Base-by-base conservation (phyloP, 2,888 invertebrate genomes). In the Resseliella maxima region DNA sequence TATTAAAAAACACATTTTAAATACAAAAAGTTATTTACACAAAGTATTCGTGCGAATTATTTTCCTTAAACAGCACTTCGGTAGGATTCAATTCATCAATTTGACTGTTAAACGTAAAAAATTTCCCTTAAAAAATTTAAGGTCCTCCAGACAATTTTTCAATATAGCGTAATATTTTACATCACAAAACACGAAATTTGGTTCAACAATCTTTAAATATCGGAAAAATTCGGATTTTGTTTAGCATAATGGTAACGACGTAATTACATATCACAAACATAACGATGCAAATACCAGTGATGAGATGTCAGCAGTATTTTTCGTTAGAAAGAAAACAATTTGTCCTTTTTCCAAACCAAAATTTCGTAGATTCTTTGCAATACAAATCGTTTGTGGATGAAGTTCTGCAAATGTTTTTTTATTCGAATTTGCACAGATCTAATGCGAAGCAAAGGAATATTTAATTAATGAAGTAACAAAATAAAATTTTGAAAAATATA, bases 71-170 rank as follows among this genome's bases (percentile, higher is more conserved):
- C 1, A 85, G 0, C 1, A 10, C 27, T 3, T 45, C 45, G 0
- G 41, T 27, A 21, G 85, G 1, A 85, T 12, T 0, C n/a, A 24
- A 18, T 45, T 5, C 45, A n/a, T 41, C 85, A 15, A n/a, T n/a
- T 45, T 85, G 85, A 21, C 85, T 45, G n/a, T 45, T 45, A 45
- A 85, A 85, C 24, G 85, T 85, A 12, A 85, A 85, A n/a, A 38
- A 85, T 85, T 36, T 45, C n/a, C n/a, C 41, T 6, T 85, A 21
- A 38, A n/a, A 18, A 41, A 50, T 50, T 24, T 41, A 0, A 85
- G 8, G 0, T 85, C 41, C 12, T 8, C 5, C 6, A 38, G 27
- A 24, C 85, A 85, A 2, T 85, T 45, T 1, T 85, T 36, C 24
- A 85, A 45, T 1, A 8, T 41, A 15, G 21, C 21, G 6, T 85